Evolutionary conservation across 2,888 invertebrate genomes (phyloP), one percentile per base, ranked within the genome.

Genomic region (Drosophila helvetica): DNA sequence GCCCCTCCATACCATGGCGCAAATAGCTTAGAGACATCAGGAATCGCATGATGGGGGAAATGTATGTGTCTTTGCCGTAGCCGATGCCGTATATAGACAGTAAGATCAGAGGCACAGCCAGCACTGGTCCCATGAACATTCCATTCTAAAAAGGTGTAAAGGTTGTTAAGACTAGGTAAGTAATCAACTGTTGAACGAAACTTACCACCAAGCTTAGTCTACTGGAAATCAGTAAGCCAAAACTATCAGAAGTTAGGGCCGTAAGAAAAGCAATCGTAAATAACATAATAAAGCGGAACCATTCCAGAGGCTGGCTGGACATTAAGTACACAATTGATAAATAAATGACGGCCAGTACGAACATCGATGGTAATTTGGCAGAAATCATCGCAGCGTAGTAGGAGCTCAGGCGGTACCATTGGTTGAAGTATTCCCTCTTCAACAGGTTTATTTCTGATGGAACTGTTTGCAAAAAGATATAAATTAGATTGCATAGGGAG

Each of bases 1-100:
- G 93, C 0, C 96, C 97, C 89, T 98, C 97, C 70, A 97, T 93
- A 0, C 96, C 95, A 88, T 96, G 95, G 10, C 97, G 94, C 63
- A 98, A 93, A 91, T 96, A 98, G 68, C 97, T 98, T 58, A 96
- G 93, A 75, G 96, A 96, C 93, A 98, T 95, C 0, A 96, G 93
- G 85, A 98, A 92, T 77, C 94, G 94, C 91, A 98, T 95, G 77
- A 96, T 93, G 0, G 94, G 90, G 0, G 98, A 96, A 19, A 96
- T 86, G 55, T 90, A 94, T 0, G 96, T 95, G 0, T 93, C 93
- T n/a, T 93, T 93, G 1, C 96, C 96, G 68, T 95, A 95, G 6
- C 98, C 98, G 86, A 98, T 95, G 33, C 98, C 96, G 89, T 96
- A 96, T 0, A 96, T 96, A 6, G 98, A 96, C 54, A 98, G 93